Conservation (phyloP, 1,140 invertebrate genomes). For the Apis dorsata region DNA sequence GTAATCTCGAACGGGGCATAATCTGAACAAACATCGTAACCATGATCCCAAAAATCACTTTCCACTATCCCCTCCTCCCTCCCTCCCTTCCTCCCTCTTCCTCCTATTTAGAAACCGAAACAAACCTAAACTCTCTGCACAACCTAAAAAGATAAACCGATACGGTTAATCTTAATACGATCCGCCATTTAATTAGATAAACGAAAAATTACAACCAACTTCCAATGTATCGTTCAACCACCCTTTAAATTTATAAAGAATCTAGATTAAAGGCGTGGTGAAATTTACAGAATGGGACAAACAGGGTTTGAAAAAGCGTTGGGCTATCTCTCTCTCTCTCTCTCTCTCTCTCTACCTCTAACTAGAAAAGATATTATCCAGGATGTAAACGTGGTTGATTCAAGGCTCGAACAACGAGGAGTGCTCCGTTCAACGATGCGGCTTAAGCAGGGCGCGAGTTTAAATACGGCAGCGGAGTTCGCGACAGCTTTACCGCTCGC, state of each 20-base stretch:
- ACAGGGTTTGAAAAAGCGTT: background rate
- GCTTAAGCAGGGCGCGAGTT: conserved; percentile 60
- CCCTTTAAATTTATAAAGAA: background rate
- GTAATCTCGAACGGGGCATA: no score
- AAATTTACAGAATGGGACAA: conserved; percentile 21
- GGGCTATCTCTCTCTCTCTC: background rate
- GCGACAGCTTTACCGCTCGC: conserved; percentile 78
- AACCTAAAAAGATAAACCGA: background rate
- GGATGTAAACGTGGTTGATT: conserved; percentile 26
- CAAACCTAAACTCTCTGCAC: no score
- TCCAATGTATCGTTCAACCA: background rate
- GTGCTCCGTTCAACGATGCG: conserved; percentile 25
- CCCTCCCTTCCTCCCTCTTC: no score
- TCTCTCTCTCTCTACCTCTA: no score
- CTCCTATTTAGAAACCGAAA: no score
- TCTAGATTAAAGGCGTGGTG: conserved; percentile 12
- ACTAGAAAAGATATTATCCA: conserved; percentile 50
- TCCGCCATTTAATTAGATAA: background rate
- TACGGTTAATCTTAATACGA: background rate
- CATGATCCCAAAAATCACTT: no score
- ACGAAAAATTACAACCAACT: background rate
- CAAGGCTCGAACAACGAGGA: conserved; percentile 6
- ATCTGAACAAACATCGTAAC: no score
- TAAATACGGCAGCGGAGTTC: conserved; percentile 70
- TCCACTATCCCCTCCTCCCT: no score